Evolutionary conservation across 2,797 vertebrate genomes (phyloP).

Genomic region (Alca torda): DNA sequence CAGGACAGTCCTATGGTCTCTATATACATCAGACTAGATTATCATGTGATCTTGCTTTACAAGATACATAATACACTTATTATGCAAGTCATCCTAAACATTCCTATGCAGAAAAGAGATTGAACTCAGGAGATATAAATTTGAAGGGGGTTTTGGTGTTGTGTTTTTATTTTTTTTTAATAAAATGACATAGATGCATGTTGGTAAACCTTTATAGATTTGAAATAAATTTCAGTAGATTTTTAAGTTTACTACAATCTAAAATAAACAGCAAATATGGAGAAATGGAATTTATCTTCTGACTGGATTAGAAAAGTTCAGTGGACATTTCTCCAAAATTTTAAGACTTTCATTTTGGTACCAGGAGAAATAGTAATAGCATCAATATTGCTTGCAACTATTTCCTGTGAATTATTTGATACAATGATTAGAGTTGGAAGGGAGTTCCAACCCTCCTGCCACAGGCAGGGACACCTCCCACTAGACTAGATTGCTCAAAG

Average conservation of each 20-base stretch:
- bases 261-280: not conserved
- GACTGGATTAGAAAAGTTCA: not conserved
- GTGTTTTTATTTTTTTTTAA: not conserved
- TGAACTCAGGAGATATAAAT: not conserved
- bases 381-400: constrained; percentile 22
- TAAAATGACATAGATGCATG: not conserved
- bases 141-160: not conserved
- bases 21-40: not conserved
- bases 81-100: not conserved
- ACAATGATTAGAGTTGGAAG: not conserved
- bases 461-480: not conserved
- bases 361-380: not conserved
- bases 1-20: not conserved
- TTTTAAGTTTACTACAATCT: not conserved
- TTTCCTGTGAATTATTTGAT: not conserved
- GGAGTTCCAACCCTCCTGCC: not conserved
- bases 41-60: not conserved
- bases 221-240: not conserved
- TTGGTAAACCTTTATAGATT: not conserved
- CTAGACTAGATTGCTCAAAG: not conserved
- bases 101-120: not conserved
- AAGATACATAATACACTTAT: not conserved
- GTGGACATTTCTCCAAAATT: not conserved
- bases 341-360: not conserved
- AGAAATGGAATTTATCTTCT: not conserved